Conservation (phyloP, 2,888 invertebrate species). For the Ferrisia virgata region DNA sequence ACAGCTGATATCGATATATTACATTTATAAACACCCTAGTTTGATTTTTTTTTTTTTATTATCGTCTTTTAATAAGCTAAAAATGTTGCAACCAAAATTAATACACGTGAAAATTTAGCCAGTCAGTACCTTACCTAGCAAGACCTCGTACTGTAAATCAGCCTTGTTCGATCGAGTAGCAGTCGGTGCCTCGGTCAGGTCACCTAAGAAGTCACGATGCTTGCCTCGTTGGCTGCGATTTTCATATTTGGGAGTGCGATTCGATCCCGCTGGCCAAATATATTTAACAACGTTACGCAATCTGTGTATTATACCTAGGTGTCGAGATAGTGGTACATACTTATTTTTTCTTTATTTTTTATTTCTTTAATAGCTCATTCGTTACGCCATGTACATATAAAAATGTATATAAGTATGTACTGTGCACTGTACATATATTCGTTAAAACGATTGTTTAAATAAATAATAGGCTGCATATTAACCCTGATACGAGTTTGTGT, state of each 20-base stretch:
- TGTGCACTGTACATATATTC: too few relatives aligned
- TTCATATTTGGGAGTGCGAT: constrained; percentile 14
- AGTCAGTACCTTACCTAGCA: too few relatives aligned
- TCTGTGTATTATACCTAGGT: neutral
- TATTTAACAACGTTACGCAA: neutral
- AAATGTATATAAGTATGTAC: too few relatives aligned
- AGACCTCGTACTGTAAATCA: too few relatives aligned
- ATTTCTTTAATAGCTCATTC: neutral
- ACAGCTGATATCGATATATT: constrained; percentile 26
- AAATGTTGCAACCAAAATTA: neutral
- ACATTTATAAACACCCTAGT: neutral
- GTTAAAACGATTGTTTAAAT: constrained; percentile 5
- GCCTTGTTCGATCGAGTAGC: too few relatives aligned
- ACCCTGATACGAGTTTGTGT: neutral
- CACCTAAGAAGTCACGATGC: neutral
- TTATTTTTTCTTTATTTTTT: too few relatives aligned
- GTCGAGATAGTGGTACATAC: constrained; percentile 9
- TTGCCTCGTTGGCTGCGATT: neutral
- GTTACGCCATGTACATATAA: neutral
- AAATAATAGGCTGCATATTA: neutral
- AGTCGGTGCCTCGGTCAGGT: neutral
- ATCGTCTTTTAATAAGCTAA: neutral
- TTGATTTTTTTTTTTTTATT: too few relatives aligned
- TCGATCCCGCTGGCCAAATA: neutral
- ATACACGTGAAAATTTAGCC: neutral